Percentiles rank a stretch among this genome's conserved stretches.
Conservation (phyloP, 2,113 vertebrate species). For the Pluvialis apricaria region DNA sequence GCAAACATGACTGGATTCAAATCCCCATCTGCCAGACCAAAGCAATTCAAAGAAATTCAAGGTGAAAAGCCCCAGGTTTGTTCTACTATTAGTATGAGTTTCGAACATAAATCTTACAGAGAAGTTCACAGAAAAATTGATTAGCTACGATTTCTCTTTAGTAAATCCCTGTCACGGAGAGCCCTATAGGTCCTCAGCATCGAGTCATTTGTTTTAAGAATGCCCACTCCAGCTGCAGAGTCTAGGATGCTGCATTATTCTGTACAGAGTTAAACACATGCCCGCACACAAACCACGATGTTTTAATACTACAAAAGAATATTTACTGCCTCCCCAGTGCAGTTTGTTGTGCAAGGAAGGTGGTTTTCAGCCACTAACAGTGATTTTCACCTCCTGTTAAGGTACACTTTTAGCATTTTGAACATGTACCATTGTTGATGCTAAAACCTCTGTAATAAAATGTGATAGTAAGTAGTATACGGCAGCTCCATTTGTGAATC, state of each 20-base stretch:
- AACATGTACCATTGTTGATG: background rate
- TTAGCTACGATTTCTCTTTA: background rate
- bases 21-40: background rate
- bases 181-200: background rate
- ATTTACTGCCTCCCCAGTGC: background rate
- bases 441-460: background rate
- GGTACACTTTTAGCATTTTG: background rate
- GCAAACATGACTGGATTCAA: background rate
- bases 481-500: constrained; percentile 1
- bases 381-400: background rate
- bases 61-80: background rate
- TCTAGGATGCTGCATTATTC: background rate
- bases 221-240: background rate
- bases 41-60: background rate
- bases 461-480: background rate
- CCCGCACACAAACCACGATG: background rate
- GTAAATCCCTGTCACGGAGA: background rate
- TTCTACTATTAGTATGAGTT: background rate
- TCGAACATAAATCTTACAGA: background rate
- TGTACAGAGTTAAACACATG: background rate
- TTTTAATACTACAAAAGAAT: background rate
- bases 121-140: background rate
- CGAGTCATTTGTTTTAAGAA: background rate
- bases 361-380: background rate
- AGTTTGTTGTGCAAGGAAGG: background rate